Evolutionary conservation across 2,797 vertebrate genomes (phyloP), one percentile per base, ranked within the genome.

Genomic region (Trematomus bernacchii): DNA sequence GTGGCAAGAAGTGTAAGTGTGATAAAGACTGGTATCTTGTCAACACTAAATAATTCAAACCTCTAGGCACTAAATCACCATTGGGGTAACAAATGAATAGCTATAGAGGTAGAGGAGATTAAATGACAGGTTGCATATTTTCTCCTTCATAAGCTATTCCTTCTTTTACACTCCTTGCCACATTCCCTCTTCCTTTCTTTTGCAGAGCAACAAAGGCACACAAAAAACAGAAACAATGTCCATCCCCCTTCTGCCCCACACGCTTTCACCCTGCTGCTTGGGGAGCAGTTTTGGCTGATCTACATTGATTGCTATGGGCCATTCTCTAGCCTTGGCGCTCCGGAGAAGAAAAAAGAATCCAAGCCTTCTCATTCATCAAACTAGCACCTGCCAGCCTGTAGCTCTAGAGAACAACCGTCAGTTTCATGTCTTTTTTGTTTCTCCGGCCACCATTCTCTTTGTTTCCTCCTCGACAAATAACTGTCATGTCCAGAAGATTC

Each of bases 261-360:
- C 84, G 87, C 87, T 46, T 88, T 91, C 86, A 87, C 77, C 73
- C 78, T 23, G 61, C 80, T 71, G 85, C 84, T 84, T 43, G 70
- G 89, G 89, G 90, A 93, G 77, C 85, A 57, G 73, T 92, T 90
- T 82, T 80, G 78, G 89, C 87, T 91, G 91, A 94, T 93, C 90
- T 93, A 85, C 91, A 91, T 91, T 91, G 91, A 94, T 94, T 92
- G 91, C 91, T 92, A 70, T 83, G 87, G 90, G 91, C 91, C 89
- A 80, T 87, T 89, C 82, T 83, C 85, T 68, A 71, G 91, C 84
- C 85, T 81, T 61, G 48, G 77, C 10, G 62, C 77, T 77, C 50
- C n/a, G 30, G 68, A 71, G 74, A 44, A 81, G 55, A 63, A 74
- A 77, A 60, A 51, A 58, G 77, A 77, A 62, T 30, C 57, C 33